Percentiles rank a stretch among this genome's conserved stretches.
Conservation (phyloP, 2,888 invertebrate genomes). For the Papilio demoleus region DNA sequence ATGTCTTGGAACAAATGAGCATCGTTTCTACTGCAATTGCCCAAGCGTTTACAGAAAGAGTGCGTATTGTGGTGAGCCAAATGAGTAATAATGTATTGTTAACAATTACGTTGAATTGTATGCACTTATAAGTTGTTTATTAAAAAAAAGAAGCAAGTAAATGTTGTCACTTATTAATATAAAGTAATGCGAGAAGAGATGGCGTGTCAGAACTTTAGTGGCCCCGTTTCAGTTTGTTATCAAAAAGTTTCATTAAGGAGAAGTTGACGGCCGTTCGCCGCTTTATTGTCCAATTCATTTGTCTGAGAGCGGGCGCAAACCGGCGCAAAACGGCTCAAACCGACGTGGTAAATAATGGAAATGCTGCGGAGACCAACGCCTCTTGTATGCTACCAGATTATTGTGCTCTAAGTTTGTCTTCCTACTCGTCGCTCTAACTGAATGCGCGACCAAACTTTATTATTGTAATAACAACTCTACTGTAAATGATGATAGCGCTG, state of each 20-base stretch:
- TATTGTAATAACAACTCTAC: slow-evolving; percentile 46
- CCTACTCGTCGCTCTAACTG: slow-evolving; percentile 60
- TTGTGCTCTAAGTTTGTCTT: slow-evolving; percentile 70
- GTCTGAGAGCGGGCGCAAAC: slow-evolving; percentile 62
- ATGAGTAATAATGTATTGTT: not conserved
- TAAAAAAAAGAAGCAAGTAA: not conserved
- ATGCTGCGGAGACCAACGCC: slow-evolving; percentile 57
- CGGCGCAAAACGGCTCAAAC: slow-evolving; percentile 48
- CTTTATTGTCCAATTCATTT: slow-evolving; percentile 74
- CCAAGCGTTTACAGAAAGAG: no score
- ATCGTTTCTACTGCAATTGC: no score
- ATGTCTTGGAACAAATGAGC: no score
- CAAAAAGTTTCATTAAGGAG: slow-evolving; percentile 69
- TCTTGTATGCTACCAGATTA: slow-evolving; percentile 66
- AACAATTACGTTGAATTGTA: not conserved
- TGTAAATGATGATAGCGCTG: slow-evolving; percentile 34
- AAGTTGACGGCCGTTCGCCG: slow-evolving; percentile 69
- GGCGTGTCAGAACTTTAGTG: slow-evolving; percentile 59
- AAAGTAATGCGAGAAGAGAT: slow-evolving; percentile 67
- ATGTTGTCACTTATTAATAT: slow-evolving; percentile 42
- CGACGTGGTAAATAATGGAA: slow-evolving; percentile 65
- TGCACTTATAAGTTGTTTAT: not conserved
- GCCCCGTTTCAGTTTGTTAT: slow-evolving; percentile 57
- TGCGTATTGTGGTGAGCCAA: not conserved
- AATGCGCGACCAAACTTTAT: slow-evolving; percentile 63